phyloP scores from a whole-genome alignment of 2,113 vertebrate species.

The Mus spicilegus region DNA sequence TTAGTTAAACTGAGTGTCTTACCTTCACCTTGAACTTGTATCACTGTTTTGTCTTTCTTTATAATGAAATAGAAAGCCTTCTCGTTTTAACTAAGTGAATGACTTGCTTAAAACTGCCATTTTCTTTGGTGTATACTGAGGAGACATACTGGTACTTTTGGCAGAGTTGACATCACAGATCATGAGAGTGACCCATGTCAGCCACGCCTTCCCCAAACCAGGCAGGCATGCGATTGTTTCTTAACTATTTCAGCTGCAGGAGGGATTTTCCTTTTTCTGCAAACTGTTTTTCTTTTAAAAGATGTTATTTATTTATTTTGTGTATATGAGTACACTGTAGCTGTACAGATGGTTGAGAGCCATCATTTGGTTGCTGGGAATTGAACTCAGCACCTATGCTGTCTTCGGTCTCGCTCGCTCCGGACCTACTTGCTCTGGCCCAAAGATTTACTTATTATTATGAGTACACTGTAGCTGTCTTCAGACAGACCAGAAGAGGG shows the following conservation, averaged over 20 bases:
- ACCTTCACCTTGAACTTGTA: background rate
- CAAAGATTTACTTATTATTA: too few relatives aligned
- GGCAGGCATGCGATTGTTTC: background rate
- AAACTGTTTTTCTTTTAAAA: background rate
- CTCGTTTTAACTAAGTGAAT: background rate
- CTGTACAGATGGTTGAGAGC: too few relatives aligned
- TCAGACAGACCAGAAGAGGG: too few relatives aligned
- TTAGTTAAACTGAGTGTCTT: background rate
- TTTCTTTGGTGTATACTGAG: background rate
- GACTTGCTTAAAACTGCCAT: background rate
- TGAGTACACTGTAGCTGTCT: too few relatives aligned
- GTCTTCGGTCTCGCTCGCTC: too few relatives aligned
- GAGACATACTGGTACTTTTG: background rate
- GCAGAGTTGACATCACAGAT: background rate
- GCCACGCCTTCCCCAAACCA: background rate
- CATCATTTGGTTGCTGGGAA: too few relatives aligned
- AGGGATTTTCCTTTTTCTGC: background rate
- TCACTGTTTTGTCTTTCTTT: constrained; percentile 45
- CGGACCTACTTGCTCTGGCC: too few relatives aligned
- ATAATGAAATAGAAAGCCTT: constrained; percentile 3
- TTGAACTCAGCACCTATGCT: too few relatives aligned
- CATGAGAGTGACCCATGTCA: background rate
- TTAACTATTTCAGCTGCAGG: background rate
- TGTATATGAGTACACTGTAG: too few relatives aligned
- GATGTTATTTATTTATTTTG: too few relatives aligned